Percentiles rank a stretch among this genome's conserved stretches.
Conservation (phyloP, 2,113 vertebrate genomes). For the Gambusia affinis region DNA sequence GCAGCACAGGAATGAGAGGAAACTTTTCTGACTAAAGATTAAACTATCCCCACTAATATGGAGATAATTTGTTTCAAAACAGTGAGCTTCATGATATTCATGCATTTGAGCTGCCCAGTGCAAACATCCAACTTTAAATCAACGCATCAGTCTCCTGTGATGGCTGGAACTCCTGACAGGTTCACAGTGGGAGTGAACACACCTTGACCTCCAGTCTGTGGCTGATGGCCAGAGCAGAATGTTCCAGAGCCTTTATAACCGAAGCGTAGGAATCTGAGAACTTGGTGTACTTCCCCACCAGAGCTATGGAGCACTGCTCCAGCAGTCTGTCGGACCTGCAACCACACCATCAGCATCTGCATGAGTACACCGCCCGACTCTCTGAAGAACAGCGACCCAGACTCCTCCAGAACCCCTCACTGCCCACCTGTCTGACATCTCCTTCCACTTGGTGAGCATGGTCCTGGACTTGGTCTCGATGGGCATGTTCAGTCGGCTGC, state of each 20-base stretch:
- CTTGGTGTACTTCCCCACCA: slow-evolving; percentile 98
- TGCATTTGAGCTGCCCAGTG: too few relatives aligned
- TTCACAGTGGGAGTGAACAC: neutral
- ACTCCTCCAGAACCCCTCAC: neutral
- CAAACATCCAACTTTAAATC: too few relatives aligned
- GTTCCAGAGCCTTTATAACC: slow-evolving; percentile 96
- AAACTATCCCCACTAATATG: too few relatives aligned
- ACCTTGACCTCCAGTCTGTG: slow-evolving; percentile 97
- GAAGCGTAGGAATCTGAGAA: slow-evolving; percentile 97
- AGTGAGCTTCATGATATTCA: too few relatives aligned
- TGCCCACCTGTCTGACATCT: slow-evolving; percentile 95
- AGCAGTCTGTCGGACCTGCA: slow-evolving; percentile 90
- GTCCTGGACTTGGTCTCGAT: slow-evolving; percentile 86
- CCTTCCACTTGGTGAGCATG: slow-evolving; percentile 96
- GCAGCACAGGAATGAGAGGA: too few relatives aligned
- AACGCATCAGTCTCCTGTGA: too few relatives aligned
- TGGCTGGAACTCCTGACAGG: too few relatives aligned
- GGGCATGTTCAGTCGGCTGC: slow-evolving; percentile 88
- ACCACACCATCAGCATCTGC: neutral
- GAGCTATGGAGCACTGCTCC: slow-evolving; percentile 89
- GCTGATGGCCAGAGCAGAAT: slow-evolving; percentile 94
- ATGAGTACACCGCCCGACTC: neutral
- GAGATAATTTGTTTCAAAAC: too few relatives aligned
- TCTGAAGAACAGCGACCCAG: neutral
- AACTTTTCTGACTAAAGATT: too few relatives aligned